Conservation (phyloP, 2,113 vertebrate genomes). For the Pleuronectes platessa region DNA sequence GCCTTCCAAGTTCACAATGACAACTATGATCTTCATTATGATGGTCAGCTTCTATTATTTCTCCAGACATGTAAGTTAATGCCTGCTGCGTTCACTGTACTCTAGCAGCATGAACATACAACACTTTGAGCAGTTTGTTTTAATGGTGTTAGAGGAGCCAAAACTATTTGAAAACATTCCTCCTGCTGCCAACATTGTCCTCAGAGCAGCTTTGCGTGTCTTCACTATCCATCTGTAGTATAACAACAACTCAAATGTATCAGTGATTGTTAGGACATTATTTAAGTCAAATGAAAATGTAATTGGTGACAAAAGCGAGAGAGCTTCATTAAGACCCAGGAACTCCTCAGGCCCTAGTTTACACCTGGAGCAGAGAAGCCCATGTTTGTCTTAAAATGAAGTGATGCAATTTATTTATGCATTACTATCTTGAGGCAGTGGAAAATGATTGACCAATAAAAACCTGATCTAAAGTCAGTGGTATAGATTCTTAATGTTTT, state of each 20-base stretch:
- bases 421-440: background rate
- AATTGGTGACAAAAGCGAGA: background rate
- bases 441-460: background rate
- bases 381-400: background rate
- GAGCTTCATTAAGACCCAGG: background rate
- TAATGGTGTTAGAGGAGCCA: too few relatives aligned
- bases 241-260: too few relatives aligned
- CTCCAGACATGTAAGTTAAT: slow-evolving; percentile 90
- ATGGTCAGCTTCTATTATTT: slow-evolving; percentile 98
- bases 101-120: background rate
- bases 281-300: too few relatives aligned
- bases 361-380: background rate
- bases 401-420: background rate
- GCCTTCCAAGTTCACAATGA: slow-evolving; percentile 93
- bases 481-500: background rate
- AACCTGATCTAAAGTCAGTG: background rate
- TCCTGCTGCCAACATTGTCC: background rate
- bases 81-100: background rate
- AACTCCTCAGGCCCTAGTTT: background rate
- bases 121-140: background rate
- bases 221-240: too few relatives aligned
- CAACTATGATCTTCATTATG: slow-evolving; percentile 91
- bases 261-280: too few relatives aligned
- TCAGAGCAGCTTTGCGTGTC: background rate
- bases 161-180: background rate